These are phyloP conservation scores for Sinotaia quadrata DNA, from an alignment of 2,888 invertebrate species.

Conservation along the genomic window DNA sequence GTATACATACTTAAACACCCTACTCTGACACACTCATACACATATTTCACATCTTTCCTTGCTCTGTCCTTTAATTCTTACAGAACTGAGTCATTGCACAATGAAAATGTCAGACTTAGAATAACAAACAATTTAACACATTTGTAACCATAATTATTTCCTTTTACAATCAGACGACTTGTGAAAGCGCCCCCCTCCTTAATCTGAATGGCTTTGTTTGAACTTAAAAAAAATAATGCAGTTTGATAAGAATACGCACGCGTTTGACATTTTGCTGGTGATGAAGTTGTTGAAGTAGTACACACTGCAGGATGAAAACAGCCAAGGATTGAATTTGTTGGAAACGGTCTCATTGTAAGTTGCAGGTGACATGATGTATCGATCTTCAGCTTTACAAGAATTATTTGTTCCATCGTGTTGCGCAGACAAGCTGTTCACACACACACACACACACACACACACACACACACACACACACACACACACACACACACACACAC, in stretches of 20 bases:
- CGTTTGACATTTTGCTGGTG: not conserved
- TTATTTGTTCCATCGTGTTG: slow-evolving; percentile 58
- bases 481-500: slow-evolving; percentile 1
- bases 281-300: slow-evolving; percentile 32
- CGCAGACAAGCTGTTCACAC: slow-evolving; percentile 51
- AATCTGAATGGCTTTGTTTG: too few species aligned
- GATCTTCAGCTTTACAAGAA: slow-evolving; percentile 44
- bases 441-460: slow-evolving; percentile 10
- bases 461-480: not conserved
- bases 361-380: slow-evolving; percentile 55
- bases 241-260: slow-evolving; percentile 5
- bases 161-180: too few species aligned
- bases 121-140: too few species aligned
- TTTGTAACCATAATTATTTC: too few species aligned
- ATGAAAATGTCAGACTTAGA: too few species aligned
- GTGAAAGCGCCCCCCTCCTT: too few species aligned
- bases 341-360: slow-evolving; percentile 23
- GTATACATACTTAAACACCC: too few species aligned
- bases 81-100: too few species aligned
- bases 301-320: slow-evolving; percentile 52
- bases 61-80: too few species aligned
- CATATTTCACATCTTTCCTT: too few species aligned
- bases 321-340: slow-evolving; percentile 51
- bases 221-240: not conserved
- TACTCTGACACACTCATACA: too few species aligned